A percentile compares a stretch with the other conserved stretches of the same genome.
Conservation (phyloP, 2,888 invertebrate genomes). For the Furcula furcula region DNA sequence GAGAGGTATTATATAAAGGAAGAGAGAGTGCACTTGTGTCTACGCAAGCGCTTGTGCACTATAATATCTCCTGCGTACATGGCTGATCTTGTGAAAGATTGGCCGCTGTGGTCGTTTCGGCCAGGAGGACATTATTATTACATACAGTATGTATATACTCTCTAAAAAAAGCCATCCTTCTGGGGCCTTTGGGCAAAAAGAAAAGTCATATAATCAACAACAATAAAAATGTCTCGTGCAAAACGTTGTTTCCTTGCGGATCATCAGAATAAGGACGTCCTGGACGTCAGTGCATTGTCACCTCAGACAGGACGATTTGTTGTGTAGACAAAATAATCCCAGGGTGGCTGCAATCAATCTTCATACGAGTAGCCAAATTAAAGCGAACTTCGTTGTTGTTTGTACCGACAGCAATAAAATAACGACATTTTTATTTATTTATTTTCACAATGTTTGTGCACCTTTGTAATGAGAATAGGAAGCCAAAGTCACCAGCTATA, state of each 20-base stretch:
- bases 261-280: conserved; percentile 57
- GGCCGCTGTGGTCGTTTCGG: no score
- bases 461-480: no score
- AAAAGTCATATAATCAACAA: conserved; percentile 20
- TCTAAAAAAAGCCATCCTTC: background rate
- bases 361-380: conserved; percentile 62
- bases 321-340: conserved; percentile 64
- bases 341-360: conserved; percentile 71
- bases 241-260: conserved; percentile 33
- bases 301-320: conserved; percentile 38
- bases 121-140: no score
- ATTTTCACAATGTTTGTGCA: no score
- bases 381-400: conserved; percentile 33
- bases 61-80: no score
- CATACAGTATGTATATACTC: background rate
- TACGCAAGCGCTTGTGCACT: no score
- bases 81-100: no score
- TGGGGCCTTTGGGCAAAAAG: no score
- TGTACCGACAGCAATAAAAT: conserved; percentile 40
- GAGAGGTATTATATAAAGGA: no score
- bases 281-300: conserved; percentile 43
- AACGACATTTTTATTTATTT: no score
- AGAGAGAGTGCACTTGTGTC: no score
- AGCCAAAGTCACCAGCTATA: no score
- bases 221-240: conserved; percentile 32